Base-by-base conservation (phyloP, 2,113 vertebrate species). In the Hystrix cristata region DNA sequence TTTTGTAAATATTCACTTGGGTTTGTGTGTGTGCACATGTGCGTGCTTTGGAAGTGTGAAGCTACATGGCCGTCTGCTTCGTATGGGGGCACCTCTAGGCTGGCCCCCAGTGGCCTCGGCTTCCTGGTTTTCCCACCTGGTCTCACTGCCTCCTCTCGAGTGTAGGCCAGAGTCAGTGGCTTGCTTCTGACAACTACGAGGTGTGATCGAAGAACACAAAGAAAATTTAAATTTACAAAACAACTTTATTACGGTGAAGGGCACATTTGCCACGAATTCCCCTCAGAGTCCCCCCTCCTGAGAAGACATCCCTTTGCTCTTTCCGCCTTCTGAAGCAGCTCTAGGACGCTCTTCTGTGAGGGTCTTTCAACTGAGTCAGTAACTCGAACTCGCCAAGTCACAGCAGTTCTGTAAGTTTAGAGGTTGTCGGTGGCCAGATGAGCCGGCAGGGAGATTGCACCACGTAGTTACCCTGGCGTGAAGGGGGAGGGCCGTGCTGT, bases 371-470 rank as follows among this genome's bases (percentile, higher is more conserved):
- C 4, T 55, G 16, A 53, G 8, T 85, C 64, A 53, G 53, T 51
- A 85, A 43, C 18, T 95, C 93, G 71, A 51, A 72, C 69, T 92
- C 13, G 51, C 43, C 38, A 93, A 34, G n/a, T 93, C 81, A 67
- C 4, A 60, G 74, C 27, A 74, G 71, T 65, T 19, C 69, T 81
- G 53, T 91, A 65, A 59, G 0, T 60, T 95, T 93, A 81, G 62
- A 46, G 46, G 84, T 60, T 84, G 19, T 25, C 38, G 74, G n/a
- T 31, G 79, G 81, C 53, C 76, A 96, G 48, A 23, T 31, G 72
- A 89, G 46, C 67, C 84, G 74, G 29, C 69, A 29, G 79, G n/a
- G 46, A 88, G 43, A 16, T 62, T 48, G n/a, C 64, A 60, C 80
- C 46, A 34, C 69, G 19, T 71, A 2, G 16, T 64, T 89, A 38